Evolutionary conservation across 2,888 invertebrate species (phyloP), one percentile per base, ranked within the genome.

Genomic region (Alentia gelatinosa): DNA sequence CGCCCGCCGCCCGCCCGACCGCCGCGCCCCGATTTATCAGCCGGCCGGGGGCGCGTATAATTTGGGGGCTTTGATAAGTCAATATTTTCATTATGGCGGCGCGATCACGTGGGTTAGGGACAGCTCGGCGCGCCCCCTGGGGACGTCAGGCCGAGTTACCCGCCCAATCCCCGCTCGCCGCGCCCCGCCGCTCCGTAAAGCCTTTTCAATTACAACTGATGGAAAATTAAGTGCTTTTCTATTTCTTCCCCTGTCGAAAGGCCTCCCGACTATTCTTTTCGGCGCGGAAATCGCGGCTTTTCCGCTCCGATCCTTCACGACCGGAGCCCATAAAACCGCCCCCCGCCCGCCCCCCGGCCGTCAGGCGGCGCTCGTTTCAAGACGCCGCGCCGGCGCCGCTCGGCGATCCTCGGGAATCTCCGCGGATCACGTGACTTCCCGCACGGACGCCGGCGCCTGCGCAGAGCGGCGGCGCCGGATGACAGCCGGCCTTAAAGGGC

Each of bases 61-160:
- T 86, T 42, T 86, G 86, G 86, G 79, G 86, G 86, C 86, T 86
- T 86, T 86, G 86, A 86, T 86, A 86, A 86, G 86, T 86, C 86
- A 86, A 86, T 86, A 86, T 86, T 86, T 86, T 86, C 86, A 86
- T 86, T 86, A 50, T 86, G 50, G 47, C 42, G 42, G 50, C 30
- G 26, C 50, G 50, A 86, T 86, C 86, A 86, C 86, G 86, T 42
- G 86, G 86, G 86, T 86, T 86, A 86, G 86, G 47, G 86, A 86
- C 86, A 47, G 86, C 86, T 86, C 86, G 86, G 47, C 9, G 47
- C 47, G 33, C 50, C 86, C 86, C 35, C 86, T 47, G 12, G 86
- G 86, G 86, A 79, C 42, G 86, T 23, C 47, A 30, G 86, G 50
- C 23, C 19, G 47, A 30, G 19, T 39, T 74, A 74, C 37, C 79